These are phyloP conservation scores for Pocillopora grandis DNA, from an alignment of 92 coral and sea anemone genomes.

Conservation along the genomic window DNA sequence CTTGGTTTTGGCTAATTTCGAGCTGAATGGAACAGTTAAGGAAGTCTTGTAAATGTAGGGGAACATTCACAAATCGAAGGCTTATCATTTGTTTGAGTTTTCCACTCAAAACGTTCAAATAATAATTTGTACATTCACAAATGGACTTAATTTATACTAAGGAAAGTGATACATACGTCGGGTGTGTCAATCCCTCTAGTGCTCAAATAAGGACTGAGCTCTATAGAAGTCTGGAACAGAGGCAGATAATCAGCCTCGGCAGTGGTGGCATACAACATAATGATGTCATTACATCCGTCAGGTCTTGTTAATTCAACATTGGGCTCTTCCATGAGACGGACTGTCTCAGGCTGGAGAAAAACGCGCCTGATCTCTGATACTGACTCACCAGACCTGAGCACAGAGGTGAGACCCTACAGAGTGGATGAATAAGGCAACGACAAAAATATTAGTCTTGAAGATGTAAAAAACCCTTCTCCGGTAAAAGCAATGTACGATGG, in stretches of 20 bases:
- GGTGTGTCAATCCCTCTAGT: conserved; percentile 11
- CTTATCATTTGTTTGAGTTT: too few relatives aligned
- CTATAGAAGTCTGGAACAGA: conserved; percentile 49
- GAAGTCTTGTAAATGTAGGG: too few relatives aligned
- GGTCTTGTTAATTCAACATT: conserved; percentile 39
- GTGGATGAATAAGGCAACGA: too few relatives aligned
- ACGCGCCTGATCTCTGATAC: conserved; percentile 26
- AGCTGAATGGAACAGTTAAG: too few relatives aligned
- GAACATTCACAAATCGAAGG: too few relatives aligned
- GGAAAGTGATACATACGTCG: conserved; percentile 7
- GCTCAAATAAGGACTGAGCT: conserved; percentile 26
- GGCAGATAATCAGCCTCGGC: conserved; percentile 39
- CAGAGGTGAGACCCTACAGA: conserved; percentile 45
- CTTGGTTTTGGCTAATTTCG: too few relatives aligned
- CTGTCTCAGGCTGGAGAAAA: conserved; percentile 33
- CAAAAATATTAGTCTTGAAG: too few relatives aligned
- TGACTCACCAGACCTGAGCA: conserved; percentile 18
- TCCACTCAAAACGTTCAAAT: too few relatives aligned
- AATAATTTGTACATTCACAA: too few relatives aligned
- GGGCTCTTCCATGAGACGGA: conserved; percentile 49
- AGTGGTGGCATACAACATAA: conserved; percentile 53
- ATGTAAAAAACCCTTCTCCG: too few relatives aligned
- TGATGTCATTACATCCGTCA: conserved; percentile 24
- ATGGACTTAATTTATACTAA: too few relatives aligned
- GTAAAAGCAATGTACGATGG: too few relatives aligned